Evolutionary conservation across 2,113 vertebrate genomes (phyloP), one percentile per base, ranked within the genome.

Genomic region (Corydoras maculifer): DNA sequence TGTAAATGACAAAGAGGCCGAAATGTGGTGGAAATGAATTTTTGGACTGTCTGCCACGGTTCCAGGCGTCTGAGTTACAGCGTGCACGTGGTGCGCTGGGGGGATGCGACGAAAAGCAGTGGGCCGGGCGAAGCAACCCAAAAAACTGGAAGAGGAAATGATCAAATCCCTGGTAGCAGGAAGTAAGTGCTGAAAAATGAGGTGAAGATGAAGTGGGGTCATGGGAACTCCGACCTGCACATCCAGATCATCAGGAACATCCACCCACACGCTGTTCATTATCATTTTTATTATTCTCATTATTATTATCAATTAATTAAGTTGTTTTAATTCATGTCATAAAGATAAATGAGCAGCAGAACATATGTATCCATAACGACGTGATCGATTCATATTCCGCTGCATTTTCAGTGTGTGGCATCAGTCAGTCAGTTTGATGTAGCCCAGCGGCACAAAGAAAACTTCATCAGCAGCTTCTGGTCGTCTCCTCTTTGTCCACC

Each of bases 401-500:
- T 32, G 79, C 7, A 69, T 79, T 75, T 69, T 11, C 4, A 77
- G 78, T 81, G 54, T 80, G 58, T 58, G 9, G 78, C 89, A 87
- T 87, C 92, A 94, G 93, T 94, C 94, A 93, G 90, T 97, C 94
- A 88, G 89, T 84, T 89, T 86, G 87, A 87, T 90, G 91, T 89
- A 87, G 88, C 84, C 76, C 82, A 85, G 85, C 2, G 72, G 66
- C 77, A 88, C 85, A 94, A 94, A 94, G 92, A 94, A 93, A 91
- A 92, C 91, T 88, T 92, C 92, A 94, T 93, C 95, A 89, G 91
- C 91, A 93, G 93, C 89, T 91, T 88, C 91, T 92, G 91, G 93
- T 98, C 97, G 94, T 97, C 93, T 91, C 88, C 91, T 92, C 92
- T 93, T 98, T 97, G 94, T 97, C 93, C 91, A 94, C 92, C 91